These are phyloP conservation scores for Chionoecetes opilio DNA, from an alignment of 1,140 invertebrate genomes.

Conservation along the genomic window DNA sequence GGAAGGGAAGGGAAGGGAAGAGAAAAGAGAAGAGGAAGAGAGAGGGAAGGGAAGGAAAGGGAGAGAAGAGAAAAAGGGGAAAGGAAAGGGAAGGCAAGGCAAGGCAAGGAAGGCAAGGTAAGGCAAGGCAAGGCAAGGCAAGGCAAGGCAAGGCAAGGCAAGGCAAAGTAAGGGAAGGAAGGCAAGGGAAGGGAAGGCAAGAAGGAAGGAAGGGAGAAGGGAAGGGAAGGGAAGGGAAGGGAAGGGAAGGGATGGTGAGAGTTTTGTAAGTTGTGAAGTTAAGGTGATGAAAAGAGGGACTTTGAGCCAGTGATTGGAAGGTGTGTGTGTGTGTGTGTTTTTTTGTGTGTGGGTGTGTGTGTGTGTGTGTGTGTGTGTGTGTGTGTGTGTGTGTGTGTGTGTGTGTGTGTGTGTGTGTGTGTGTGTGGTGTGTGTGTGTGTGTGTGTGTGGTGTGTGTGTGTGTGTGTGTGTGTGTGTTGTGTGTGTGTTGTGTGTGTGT, in stretches of 20 bases:
- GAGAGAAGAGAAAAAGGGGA: neutral
- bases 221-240: neutral
- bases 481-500: slow-evolving; percentile 7
- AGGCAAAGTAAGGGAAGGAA: neutral
- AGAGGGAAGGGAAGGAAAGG: neutral
- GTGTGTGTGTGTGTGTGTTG: slow-evolving; percentile 27
- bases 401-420: slow-evolving; percentile 27
- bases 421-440: slow-evolving; percentile 20
- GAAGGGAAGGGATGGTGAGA: neutral
- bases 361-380: slow-evolving; percentile 18
- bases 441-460: slow-evolving; percentile 20
- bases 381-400: slow-evolving; percentile 23
- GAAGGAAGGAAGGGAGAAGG: neutral
- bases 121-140: neutral
- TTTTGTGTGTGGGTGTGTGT: neutral
- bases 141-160: neutral
- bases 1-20: neutral
- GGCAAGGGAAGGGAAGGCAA: neutral
- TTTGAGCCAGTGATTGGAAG: neutral
- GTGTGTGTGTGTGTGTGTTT: neutral
- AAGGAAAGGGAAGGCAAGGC: neutral
- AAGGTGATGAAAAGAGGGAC: neutral
- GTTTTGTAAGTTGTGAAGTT: neutral
- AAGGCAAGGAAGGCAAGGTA: neutral
- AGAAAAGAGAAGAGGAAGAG: neutral